These are phyloP conservation scores for Brachirus orientalis DNA, from an alignment of 2,113 vertebrate species.

Conservation along the genomic window DNA sequence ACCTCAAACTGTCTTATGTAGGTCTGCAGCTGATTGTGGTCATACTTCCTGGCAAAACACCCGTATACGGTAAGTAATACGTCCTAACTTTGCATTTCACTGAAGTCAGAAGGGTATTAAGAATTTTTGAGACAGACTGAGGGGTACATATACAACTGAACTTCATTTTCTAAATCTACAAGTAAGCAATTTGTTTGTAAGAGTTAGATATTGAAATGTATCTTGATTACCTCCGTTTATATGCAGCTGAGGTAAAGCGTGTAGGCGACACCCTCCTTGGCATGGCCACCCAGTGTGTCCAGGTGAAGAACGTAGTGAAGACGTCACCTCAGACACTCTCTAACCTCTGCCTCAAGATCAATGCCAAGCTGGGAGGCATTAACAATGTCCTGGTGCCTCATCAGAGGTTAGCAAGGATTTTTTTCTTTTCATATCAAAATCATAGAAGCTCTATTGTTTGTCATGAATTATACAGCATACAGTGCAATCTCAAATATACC, in stretches of 20 bases:
- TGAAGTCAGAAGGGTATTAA: background rate
- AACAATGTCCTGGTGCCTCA: constrained; percentile 99
- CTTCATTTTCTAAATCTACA: background rate
- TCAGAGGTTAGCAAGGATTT: constrained; percentile 85
- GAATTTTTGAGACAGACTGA: no score
- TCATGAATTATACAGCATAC: no score
- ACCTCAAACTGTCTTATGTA: constrained; percentile 97
- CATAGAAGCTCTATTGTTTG: no score
- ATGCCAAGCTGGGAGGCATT: constrained; percentile 97
- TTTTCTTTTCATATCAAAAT: background rate
- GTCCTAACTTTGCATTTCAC: background rate
- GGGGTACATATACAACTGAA: background rate
- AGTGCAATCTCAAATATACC: no score
- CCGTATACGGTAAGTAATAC: constrained; percentile 97
- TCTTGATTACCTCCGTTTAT: background rate
- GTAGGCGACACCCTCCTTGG: constrained; percentile 97
- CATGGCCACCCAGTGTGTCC: constrained; percentile 98
- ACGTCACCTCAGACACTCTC: constrained; percentile 98
- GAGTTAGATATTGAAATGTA: background rate
- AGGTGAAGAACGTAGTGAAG: constrained; percentile 99
- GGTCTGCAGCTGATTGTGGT: constrained; percentile 98
- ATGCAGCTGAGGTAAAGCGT: constrained; percentile 95
- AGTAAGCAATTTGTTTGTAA: background rate
- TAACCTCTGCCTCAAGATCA: constrained; percentile 99
- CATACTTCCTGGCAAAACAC: constrained; percentile 96